Evolutionary conservation across 2,113 vertebrate species (phyloP).

Genomic region (Erpornis zantholeuca): DNA sequence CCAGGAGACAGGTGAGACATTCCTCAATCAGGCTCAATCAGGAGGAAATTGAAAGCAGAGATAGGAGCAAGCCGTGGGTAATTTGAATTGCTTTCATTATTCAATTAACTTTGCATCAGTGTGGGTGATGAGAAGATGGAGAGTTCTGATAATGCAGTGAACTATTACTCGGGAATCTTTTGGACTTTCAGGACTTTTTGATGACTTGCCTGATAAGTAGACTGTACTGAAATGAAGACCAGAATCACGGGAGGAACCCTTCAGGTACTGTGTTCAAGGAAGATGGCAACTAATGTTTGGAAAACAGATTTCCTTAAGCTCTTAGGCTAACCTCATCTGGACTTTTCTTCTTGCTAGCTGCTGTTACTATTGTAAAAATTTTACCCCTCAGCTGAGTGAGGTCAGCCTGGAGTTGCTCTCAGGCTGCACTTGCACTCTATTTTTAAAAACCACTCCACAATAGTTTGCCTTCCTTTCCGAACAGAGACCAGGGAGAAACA

Average conservation of each 20-base stretch:
- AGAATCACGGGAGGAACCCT: not conserved
- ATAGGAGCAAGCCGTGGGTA: not conserved
- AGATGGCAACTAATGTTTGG: not conserved
- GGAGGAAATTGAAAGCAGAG: not conserved
- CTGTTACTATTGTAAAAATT: not conserved
- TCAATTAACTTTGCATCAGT: not conserved
- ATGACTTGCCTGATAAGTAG: not conserved
- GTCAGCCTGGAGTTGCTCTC: not conserved
- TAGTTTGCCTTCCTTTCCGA: not conserved
- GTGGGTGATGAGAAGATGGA: not conserved
- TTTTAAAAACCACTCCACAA: not conserved
- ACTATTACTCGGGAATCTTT: not conserved
- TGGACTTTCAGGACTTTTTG: not conserved
- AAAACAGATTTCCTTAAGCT: not conserved
- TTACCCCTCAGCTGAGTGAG: not conserved
- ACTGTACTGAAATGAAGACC: not conserved
- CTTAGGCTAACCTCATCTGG: not conserved
- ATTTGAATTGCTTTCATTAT: not conserved
- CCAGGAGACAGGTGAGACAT: not conserved
- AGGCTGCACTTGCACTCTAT: not conserved
- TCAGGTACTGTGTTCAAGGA: not conserved
- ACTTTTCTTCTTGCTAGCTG: not conserved
- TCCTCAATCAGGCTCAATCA: not conserved
- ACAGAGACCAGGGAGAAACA: not conserved
- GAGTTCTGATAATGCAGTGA: not conserved